Conservation (phyloP, 2,888 invertebrate species). For the Trissoscelio sp. region DNA sequence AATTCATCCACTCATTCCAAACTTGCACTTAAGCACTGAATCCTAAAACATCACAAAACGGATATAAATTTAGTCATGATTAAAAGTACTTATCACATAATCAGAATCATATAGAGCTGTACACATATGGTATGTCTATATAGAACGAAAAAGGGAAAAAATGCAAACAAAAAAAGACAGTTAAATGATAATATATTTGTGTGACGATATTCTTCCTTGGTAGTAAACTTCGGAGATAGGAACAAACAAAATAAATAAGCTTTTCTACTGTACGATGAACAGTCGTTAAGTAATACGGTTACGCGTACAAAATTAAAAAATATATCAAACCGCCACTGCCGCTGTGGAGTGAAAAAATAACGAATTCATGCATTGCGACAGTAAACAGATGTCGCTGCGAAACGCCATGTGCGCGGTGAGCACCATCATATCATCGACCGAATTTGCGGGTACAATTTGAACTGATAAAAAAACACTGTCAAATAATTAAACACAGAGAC, state of each 20-base stretch:
- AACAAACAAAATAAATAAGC: conserved; percentile 82
- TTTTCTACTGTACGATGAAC: conserved; percentile 77
- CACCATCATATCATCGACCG: conserved; percentile 38
- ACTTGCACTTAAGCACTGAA: conserved; percentile 36
- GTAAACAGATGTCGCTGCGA: conserved; percentile 32
- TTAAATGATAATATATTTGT: conserved; percentile 48
- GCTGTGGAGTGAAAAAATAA: conserved; percentile 43
- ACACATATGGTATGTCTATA: conserved; percentile 75
- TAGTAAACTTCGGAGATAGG: conserved; percentile 81
- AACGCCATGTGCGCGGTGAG: conserved; percentile 33
- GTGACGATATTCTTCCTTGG: conserved; percentile 75
- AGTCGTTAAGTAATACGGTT: conserved; percentile 80
- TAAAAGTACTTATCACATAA: conserved; percentile 80
- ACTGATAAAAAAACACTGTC: conserved; percentile 18
- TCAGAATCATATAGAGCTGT: conserved; percentile 82
- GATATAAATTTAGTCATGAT: conserved; percentile 70
- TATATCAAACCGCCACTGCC: conserved; percentile 77
- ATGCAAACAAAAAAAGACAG: conserved; percentile 65
- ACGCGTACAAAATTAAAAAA: conserved; percentile 82
- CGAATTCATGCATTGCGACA: conserved; percentile 38
- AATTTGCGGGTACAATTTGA: conserved; percentile 42
- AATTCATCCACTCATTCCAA: conserved; percentile 52
- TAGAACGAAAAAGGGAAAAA: conserved; percentile 27
- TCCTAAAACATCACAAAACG: conserved; percentile 45
- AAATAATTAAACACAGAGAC: conserved; percentile 34